Evolutionary conservation across 2,797 vertebrate genomes (phyloP).

Genomic region (Cossypha dichroa): DNA sequence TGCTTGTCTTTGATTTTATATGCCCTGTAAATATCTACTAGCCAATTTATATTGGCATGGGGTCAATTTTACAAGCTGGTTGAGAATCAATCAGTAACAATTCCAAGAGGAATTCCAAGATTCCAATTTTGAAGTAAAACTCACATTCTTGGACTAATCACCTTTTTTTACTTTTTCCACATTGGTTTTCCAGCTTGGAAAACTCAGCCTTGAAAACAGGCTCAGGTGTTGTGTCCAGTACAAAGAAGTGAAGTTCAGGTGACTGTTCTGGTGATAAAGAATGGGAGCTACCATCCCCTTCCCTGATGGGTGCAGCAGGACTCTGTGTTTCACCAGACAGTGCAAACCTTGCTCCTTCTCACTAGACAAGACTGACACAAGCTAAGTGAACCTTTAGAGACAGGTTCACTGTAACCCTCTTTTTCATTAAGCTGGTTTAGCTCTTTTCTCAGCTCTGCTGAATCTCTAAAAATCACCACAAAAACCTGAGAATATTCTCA

Average conservation of each 20-base stretch:
- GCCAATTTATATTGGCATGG: background rate
- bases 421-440: background rate
- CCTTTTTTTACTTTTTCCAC: background rate
- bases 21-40: constrained; percentile 17
- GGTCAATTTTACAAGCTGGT: constrained; percentile 28
- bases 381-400: background rate
- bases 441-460: background rate
- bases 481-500: background rate
- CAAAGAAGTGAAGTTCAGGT: background rate
- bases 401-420: background rate
- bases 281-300: background rate
- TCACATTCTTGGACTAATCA: background rate
- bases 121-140: background rate
- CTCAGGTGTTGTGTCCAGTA: accelerated
- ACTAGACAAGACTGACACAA: background rate
- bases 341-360: background rate
- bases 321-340: background rate
- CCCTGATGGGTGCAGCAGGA: background rate
- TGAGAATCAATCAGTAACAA: background rate
- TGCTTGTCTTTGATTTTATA: background rate
- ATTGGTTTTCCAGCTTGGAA: background rate
- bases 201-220: background rate
- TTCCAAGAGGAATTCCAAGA: background rate
- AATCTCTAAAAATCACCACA: background rate
- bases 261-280: background rate